phyloP scores from a whole-genome alignment of 2,113 vertebrate genomes.

The Apodemus speciosus region DNA sequence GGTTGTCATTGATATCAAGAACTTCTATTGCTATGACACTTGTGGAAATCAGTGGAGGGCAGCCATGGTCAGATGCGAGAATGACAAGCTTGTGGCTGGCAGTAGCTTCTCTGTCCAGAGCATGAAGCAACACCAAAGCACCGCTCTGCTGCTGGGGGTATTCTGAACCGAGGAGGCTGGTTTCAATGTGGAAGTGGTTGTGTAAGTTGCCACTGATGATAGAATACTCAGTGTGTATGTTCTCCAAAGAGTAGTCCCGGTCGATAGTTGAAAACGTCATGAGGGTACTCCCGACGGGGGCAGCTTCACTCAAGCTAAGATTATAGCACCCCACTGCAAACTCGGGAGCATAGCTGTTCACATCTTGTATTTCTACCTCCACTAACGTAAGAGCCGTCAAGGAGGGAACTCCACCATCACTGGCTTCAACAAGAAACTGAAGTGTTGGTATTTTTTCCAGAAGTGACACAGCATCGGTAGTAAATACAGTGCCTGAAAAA shows the following conservation, averaged over 20 bases:
- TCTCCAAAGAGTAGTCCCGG: constrained; percentile 87
- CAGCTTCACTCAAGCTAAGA: constrained; percentile 88
- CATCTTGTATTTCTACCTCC: constrained; percentile 87
- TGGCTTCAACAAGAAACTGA: constrained; percentile 90
- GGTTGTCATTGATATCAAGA: constrained; percentile 93
- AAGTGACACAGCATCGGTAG: constrained; percentile 81
- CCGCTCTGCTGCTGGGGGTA: constrained; percentile 82
- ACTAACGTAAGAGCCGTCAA: constrained; percentile 86
- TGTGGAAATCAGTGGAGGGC: constrained; percentile 88
- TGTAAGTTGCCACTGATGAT: constrained; percentile 89
- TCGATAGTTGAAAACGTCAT: constrained; percentile 88
- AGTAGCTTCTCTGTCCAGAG: constrained; percentile 89
- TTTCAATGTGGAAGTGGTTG: constrained; percentile 89
- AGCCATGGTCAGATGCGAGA: constrained; percentile 88
- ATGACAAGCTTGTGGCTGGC: constrained; percentile 87
- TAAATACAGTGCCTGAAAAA: constrained; percentile 91
- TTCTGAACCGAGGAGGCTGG: constrained; percentile 77
- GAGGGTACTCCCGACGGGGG: constrained; percentile 84
- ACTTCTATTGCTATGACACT: constrained; percentile 87
- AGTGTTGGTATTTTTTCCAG: constrained; percentile 83
- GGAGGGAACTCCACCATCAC: constrained; percentile 88
- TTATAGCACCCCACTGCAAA: constrained; percentile 88
- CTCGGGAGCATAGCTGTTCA: constrained; percentile 88
- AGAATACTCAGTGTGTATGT: constrained; percentile 87
- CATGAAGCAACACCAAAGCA: constrained; percentile 87